Conservation (phyloP, 2,113 vertebrate genomes). For the Synchiropus splendidus region DNA sequence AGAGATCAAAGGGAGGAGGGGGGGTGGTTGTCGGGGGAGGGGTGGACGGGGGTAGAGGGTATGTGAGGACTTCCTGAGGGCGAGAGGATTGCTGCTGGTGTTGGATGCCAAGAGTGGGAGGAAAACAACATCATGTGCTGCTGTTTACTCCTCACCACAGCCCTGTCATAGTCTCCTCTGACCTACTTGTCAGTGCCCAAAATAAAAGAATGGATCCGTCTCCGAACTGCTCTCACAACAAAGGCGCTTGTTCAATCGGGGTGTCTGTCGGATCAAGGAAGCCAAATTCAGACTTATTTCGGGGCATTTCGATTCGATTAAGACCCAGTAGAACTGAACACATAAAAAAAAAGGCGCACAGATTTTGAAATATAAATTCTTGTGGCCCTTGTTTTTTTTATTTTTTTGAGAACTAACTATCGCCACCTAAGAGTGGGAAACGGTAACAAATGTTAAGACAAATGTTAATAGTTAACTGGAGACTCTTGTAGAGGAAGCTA, state of each 20-base stretch:
- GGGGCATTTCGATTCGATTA: no score
- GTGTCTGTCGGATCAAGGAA: conserved; percentile 29
- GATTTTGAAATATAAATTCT: no score
- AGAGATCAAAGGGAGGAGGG: conserved; percentile 16
- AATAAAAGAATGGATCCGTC: conserved; percentile 69
- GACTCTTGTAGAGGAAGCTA: no score
- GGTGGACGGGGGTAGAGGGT: conserved; percentile 21
- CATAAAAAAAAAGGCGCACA: no score
- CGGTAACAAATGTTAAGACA: no score
- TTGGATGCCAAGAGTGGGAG: conserved; percentile 62
- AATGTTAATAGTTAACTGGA: no score
- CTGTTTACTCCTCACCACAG: conserved; percentile 69
- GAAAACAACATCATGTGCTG: conserved; percentile 75
- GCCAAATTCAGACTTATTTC: not conserved
- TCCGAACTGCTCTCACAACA: conserved; percentile 59
- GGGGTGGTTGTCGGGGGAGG: conserved; percentile 20
- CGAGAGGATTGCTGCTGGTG: conserved; percentile 51
- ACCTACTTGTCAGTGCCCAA: conserved; percentile 71
- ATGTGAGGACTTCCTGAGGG: conserved; percentile 48
- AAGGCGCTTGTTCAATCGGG: conserved; percentile 52
- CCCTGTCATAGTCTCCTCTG: conserved; percentile 68
- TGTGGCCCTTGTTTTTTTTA: conserved; percentile 10
- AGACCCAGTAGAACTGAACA: no score
- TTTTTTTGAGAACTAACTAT: conserved; percentile 44
- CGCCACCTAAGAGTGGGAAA: no score